phyloP scores from a whole-genome alignment of 2,888 invertebrate genomes.

The Rhabditoides inermis region DNA sequence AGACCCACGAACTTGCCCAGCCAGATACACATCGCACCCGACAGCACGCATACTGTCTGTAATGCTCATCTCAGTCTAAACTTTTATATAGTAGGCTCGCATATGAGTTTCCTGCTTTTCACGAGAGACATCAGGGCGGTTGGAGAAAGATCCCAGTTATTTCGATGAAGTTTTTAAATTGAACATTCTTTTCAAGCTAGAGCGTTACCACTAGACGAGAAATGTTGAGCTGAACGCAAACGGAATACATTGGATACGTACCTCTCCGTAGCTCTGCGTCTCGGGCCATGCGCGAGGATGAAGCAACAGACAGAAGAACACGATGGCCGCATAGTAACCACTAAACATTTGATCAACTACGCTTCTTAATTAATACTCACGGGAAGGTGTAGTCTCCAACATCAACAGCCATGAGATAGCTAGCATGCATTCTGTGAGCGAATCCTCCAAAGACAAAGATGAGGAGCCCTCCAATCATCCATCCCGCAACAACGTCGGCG shows the following conservation, averaged over 20 bases:
- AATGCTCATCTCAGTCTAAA: background rate
- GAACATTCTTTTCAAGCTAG: conserved; percentile 1
- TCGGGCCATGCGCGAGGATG: conserved; percentile 26
- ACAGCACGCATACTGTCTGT: conserved; percentile 16
- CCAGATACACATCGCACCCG: conserved; percentile 17
- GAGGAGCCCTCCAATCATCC: conserved; percentile 20
- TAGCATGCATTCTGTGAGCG: no score
- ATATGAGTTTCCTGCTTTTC: no score
- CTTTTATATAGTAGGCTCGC: no score
- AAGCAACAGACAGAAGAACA: conserved; percentile 9
- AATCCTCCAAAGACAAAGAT: conserved; percentile 7
- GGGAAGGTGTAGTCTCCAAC: no score
- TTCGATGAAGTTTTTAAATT: conserved; percentile 8
- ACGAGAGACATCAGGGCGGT: background rate
- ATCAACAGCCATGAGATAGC: no score
- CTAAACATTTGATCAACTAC: no score
- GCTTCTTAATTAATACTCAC: no score
- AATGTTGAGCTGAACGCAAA: background rate
- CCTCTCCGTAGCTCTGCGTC: conserved; percentile 27
- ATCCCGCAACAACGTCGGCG: conserved; percentile 23
- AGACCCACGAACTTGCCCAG: no score
- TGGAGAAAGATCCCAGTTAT: no score
- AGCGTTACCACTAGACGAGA: background rate
- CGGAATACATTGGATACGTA: conserved; percentile 1
- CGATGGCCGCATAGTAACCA: no score